Evolutionary conservation across 2,888 invertebrate species (phyloP).

Genomic region (Andrena dorsata): DNA sequence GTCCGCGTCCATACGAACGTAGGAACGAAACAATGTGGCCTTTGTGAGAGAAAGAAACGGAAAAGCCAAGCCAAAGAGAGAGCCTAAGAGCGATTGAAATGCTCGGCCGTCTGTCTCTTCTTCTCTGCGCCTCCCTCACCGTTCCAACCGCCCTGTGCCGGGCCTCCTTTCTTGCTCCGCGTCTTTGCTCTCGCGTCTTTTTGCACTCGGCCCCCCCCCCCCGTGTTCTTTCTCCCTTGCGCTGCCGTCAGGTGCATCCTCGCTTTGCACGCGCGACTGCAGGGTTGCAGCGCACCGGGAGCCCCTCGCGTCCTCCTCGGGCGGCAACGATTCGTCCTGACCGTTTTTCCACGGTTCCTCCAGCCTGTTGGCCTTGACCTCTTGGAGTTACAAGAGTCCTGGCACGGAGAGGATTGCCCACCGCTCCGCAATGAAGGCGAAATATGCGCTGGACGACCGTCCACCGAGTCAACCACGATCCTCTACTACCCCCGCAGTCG

Average conservation of each 20-base stretch:
- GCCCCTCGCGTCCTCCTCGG: background rate
- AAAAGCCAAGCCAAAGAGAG: constrained; percentile 76
- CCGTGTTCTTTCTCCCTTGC: constrained; percentile 20
- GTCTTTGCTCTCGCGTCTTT: constrained; percentile 42
- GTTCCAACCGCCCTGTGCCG: background rate
- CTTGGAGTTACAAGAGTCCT: background rate
- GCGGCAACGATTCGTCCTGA: background rate
- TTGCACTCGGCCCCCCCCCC: constrained; percentile 12
- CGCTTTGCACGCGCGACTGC: constrained; percentile 39
- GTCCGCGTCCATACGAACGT: constrained; percentile 69
- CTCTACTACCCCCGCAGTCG: constrained; percentile 3
- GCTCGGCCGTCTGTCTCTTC: constrained; percentile 68
- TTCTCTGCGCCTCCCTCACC: constrained; percentile 32
- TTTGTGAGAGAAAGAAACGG: constrained; percentile 76
- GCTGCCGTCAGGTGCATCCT: constrained; percentile 8
- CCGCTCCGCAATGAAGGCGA: background rate
- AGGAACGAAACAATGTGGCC: constrained; percentile 78
- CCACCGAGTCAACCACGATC: background rate
- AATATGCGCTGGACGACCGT: background rate
- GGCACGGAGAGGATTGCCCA: background rate
- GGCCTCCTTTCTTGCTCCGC: constrained; percentile 4
- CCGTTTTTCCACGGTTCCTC: background rate
- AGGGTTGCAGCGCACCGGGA: background rate
- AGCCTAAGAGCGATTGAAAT: constrained; percentile 80
- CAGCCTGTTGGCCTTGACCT: constrained; percentile 36